Evolutionary conservation across 2,113 vertebrate genomes (phyloP).

Genomic region (Brienomyrus brachyistius): DNA sequence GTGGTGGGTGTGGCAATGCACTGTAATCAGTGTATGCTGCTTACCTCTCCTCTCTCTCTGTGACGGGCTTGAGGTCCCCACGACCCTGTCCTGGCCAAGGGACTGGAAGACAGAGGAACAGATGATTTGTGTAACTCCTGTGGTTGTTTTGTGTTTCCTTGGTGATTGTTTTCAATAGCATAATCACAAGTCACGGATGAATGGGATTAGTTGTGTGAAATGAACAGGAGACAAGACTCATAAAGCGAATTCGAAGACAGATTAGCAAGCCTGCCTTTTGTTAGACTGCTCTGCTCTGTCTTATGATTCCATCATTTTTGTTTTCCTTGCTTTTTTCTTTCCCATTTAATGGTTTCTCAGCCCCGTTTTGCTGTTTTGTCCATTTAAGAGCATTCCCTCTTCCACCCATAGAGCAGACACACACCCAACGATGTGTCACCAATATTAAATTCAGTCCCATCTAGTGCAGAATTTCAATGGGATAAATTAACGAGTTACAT

Average conservation of each 20-base stretch:
- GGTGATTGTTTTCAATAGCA: neutral
- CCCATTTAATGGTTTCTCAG: neutral
- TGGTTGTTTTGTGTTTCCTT: neutral
- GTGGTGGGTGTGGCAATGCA: no score
- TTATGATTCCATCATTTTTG: neutral
- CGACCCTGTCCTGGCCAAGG: neutral
- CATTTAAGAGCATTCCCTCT: neutral
- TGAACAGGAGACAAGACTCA: neutral
- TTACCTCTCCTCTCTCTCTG: neutral
- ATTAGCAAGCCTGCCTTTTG: neutral
- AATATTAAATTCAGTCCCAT: neutral
- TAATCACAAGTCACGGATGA: neutral
- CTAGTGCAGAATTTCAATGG: neutral
- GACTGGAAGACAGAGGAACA: neutral
- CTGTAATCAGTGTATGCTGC: no score
- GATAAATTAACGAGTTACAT: neutral
- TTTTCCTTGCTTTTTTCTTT: neutral
- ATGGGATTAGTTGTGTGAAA: neutral
- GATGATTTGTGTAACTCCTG: neutral
- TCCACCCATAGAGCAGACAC: constrained; percentile 9
- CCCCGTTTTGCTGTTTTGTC: neutral
- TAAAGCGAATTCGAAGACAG: neutral
- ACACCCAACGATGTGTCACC: neutral
- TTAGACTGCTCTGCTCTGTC: neutral
- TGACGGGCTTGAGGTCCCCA: neutral